A percentile compares a stretch with the other conserved stretches of the same genome.
Evolutionary conservation across 2,797 vertebrate species (phyloP).

Genomic region (Tapera naevia): DNA sequence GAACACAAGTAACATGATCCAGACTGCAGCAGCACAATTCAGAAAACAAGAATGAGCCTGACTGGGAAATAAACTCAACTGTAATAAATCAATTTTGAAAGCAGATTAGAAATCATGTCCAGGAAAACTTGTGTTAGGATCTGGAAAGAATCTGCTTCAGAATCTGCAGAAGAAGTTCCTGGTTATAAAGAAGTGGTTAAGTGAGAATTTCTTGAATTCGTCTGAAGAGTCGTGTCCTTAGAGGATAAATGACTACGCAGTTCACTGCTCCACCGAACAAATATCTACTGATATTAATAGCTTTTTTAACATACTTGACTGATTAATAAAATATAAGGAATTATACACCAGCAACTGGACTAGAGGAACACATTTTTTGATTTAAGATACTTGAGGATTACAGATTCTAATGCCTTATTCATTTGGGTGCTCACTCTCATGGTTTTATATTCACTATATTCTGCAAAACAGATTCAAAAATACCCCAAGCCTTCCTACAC

Average conservation of each 20-base stretch:
- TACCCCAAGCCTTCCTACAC: neutral
- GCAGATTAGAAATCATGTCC: conserved; percentile 51
- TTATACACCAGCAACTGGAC: neutral
- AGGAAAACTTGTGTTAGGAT: conserved; percentile 39
- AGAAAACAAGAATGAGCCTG: neutral
- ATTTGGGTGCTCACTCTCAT: neutral
- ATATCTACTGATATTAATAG: neutral
- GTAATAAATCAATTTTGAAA: conserved; percentile 57
- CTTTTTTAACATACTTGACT: neutral
- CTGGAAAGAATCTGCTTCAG: conserved; percentile 60
- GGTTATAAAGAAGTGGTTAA: conserved; percentile 19
- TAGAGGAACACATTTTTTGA: neutral
- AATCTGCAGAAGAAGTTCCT: conserved; percentile 21
- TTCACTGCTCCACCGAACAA: neutral
- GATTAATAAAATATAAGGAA: neutral
- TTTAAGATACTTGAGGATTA: neutral
- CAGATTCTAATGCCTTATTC: neutral
- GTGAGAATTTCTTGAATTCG: conserved; percentile 3
- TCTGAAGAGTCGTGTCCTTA: neutral
- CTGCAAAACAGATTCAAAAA: neutral
- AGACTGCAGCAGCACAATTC: neutral
- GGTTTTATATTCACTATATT: neutral
- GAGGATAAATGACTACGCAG: neutral
- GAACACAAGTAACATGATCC: neutral
- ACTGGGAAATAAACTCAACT: conserved; percentile 37